Conservation (phyloP, 2,888 invertebrate species). For the Melolontha melolontha region DNA sequence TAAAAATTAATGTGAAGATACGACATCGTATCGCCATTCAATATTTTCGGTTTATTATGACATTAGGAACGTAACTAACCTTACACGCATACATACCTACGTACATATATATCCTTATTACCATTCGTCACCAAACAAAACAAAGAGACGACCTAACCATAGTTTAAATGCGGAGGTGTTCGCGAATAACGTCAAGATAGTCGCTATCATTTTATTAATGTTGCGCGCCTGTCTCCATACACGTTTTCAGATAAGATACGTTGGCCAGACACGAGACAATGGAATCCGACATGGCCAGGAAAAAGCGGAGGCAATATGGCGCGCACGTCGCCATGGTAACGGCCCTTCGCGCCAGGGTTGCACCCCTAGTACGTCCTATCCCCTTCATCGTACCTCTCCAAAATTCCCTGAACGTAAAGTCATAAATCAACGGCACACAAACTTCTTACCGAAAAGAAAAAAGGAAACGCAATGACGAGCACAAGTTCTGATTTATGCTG, state of each 20-base stretch:
- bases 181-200: slow-evolving; percentile 45
- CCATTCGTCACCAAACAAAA: too few species aligned
- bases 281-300: slow-evolving; percentile 51
- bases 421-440: slow-evolving; percentile 52
- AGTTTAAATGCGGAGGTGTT: slow-evolving; percentile 24
- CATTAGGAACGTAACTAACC: too few species aligned
- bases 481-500: slow-evolving; percentile 39
- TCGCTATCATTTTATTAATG: slow-evolving; percentile 56
- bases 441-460: slow-evolving; percentile 15
- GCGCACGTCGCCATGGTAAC: slow-evolving; percentile 62
- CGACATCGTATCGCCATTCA: too few species aligned
- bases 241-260: slow-evolving; percentile 56
- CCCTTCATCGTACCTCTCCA: slow-evolving; percentile 30
- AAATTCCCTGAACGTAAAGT: slow-evolving; percentile 45
- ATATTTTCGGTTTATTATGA: too few species aligned
- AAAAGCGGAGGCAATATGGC: slow-evolving; percentile 55
- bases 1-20: too few species aligned
- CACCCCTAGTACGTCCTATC: slow-evolving; percentile 51
- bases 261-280: slow-evolving; percentile 54
- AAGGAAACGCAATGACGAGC: slow-evolving; percentile 8
- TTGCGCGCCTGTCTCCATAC: slow-evolving; percentile 54
- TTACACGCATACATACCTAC: too few species aligned
- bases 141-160: too few species aligned
- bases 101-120: too few species aligned
- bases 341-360: slow-evolving; percentile 59